Conservation (phyloP, 2,113 vertebrate species). For the Geococcyx californianus region DNA sequence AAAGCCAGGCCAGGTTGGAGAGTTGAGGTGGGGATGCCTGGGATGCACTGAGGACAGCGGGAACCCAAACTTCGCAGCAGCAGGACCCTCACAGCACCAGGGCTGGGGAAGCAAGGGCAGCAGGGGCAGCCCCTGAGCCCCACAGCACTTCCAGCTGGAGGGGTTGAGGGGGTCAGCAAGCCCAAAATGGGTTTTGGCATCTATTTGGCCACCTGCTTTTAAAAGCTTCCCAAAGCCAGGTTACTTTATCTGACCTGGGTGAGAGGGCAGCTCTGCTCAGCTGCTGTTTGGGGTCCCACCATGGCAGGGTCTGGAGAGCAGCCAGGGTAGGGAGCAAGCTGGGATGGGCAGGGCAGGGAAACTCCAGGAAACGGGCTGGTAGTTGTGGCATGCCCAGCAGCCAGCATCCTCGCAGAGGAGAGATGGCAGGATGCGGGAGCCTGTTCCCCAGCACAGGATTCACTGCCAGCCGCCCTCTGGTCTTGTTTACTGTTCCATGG, state of each 20-base stretch:
- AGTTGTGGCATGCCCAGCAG: neutral
- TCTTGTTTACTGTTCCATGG: neutral
- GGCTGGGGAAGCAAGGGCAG: neutral
- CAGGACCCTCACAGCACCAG: neutral
- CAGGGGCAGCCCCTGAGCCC: neutral
- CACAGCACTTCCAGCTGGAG: neutral
- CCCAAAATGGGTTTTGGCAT: neutral
- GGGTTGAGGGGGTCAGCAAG: neutral
- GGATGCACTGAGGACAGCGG: neutral
- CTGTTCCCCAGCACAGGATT: neutral
- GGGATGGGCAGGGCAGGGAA: neutral
- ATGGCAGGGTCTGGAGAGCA: fast-evolving
- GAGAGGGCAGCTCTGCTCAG: neutral
- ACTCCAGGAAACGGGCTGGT: neutral
- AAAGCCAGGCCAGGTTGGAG: neutral
- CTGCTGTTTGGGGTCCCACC: neutral
- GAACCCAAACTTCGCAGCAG: neutral
- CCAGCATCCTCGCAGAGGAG: neutral
- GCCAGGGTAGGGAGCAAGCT: neutral
- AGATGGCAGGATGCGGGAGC: neutral
- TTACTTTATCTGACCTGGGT: neutral
- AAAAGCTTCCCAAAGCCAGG: neutral
- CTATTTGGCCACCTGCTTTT: neutral
- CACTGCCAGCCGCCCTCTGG: neutral
- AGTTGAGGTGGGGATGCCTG: neutral